Evolutionary conservation across 2,797 vertebrate genomes (phyloP), one percentile per base, ranked within the genome.

Genomic region (Acanthornis magna): DNA sequence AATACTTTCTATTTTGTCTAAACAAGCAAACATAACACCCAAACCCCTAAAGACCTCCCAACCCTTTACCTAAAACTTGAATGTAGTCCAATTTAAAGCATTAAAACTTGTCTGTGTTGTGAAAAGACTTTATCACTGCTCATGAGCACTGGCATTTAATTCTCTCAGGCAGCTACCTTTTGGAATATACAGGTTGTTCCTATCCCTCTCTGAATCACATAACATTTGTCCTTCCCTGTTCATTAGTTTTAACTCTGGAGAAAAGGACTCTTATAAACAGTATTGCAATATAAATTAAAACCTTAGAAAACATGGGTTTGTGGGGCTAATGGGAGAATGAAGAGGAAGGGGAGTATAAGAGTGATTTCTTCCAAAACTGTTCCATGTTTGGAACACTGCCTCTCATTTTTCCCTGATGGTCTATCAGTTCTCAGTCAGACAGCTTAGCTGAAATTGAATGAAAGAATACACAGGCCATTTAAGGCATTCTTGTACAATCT

Each of bases 171-270:
- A 92, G 12, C 25, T 91, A 45, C 19, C 42, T 76, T 77, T 62
- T 65, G 73, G 68, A 48, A 68, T 93, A 77, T 89, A 17, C 32
- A 13, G 36, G 13, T 66, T 88, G 84, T 74, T 94, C 21, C 26
- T 66, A 27, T 60, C 19, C 36, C 17, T 88, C 10, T 8, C 3
- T 48, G 25, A 87, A 77, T 79, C 42, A 11, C 23, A 50, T 68
- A n/a, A 30, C 62, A 65, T 83, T 48, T 89, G 40, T 67, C 54
- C 18, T 71, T 70, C 19, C 11, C 30, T 57, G 10, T 62, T 43
- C 85, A 71, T 86, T 81, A 57, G 42, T 93, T 95, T 94, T 77
- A 63, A 90, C 62, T 79, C 50, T 88, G 55, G 65, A 88, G 43
- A 58, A 89, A 83, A 60, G 1, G 10, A 32, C 32, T 76, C 13